Evolutionary conservation across 2,888 invertebrate species (phyloP).

Genomic region (Caenorhabditis sp.): DNA sequence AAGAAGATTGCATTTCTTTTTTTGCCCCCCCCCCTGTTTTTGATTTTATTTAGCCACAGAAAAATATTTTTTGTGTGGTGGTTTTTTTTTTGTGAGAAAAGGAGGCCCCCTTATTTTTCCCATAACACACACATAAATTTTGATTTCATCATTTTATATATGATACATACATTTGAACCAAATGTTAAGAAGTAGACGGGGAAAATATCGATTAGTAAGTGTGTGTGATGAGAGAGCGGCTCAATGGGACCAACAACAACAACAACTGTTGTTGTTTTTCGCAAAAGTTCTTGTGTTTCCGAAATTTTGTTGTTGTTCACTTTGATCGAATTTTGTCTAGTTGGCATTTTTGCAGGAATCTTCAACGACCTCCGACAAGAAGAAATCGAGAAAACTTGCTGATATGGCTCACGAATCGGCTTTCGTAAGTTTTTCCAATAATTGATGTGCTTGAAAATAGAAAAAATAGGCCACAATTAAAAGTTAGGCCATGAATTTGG

Average conservation of each 20-base stretch:
- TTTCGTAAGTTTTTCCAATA: conserved; percentile 20
- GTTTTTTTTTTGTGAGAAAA: too few species aligned
- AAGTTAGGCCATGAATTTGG: too few species aligned
- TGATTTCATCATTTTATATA: background rate
- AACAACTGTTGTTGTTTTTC: background rate
- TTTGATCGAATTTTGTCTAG: background rate
- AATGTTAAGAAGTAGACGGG: background rate
- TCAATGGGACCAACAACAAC: background rate
- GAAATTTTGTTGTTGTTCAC: conserved; percentile 12
- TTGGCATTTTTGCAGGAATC: conserved; percentile 22
- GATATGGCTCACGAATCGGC: conserved; percentile 19
- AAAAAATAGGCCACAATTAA: background rate
- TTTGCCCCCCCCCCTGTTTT: background rate
- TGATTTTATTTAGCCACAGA: conserved; percentile 3
- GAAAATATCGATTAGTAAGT: background rate
- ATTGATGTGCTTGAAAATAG: background rate
- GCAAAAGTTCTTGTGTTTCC: conserved; percentile 1
- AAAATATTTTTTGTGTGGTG: background rate
- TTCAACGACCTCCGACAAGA: conserved; percentile 4
- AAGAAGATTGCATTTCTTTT: conserved; percentile 8
- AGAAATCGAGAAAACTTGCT: conserved; percentile 1
- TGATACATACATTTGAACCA: background rate
- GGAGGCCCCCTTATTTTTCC: background rate
- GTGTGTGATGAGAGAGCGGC: background rate
- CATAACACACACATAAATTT: background rate